Evolutionary conservation across 2,797 vertebrate species (phyloP), one percentile per base, ranked within the genome.

Genomic region (Borostomias antarcticus): DNA sequence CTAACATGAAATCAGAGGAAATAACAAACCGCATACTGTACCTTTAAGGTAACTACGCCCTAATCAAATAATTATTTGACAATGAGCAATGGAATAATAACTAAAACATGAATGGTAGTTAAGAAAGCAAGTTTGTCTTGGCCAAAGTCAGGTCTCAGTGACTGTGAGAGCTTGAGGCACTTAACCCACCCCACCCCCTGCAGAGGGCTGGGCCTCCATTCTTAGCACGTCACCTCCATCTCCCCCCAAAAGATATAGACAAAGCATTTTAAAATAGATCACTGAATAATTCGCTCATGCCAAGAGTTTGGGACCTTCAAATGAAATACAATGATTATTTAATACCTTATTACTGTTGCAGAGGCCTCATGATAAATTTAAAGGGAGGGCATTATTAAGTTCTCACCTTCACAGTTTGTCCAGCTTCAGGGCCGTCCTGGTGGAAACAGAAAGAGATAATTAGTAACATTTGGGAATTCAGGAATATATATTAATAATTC

Each of bases 391-490:
- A 86, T 89, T 89, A 91, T 93, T 89, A 88, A 91, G 82, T 81
- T 89, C 94, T 95, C 94, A 97, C 95, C 95, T 96, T 96, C 88
- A 97, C 94, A 0, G 96, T 96, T 82, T 97, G 96, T 88, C 95
- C 94, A 0, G 95, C 95, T 93, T 96, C 93, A 0, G 94, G 95
- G 80, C 95, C 94, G 72, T 97, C 95, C 95, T 96, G 79, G 75
- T 88, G 91, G 80, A 70, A 90, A 88, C 71, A 86, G 73, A 85
- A 69, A 75, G 61, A 81, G 65, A 83, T 83, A 72, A 92, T 84
- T 91, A 90, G 77, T 82, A 81, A 78, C 80, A 76, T 79, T 68
- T 40, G 75, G 80, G 76, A 85, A 90, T 90, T 89, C 75, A 85
- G 75, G 91, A 91, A 88, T 82, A 88, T 79, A 66, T 40, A 78